Percentiles rank a stretch among this genome's conserved stretches.
Conservation (phyloP, 2,113 vertebrate genomes). For the Marmota monax region DNA sequence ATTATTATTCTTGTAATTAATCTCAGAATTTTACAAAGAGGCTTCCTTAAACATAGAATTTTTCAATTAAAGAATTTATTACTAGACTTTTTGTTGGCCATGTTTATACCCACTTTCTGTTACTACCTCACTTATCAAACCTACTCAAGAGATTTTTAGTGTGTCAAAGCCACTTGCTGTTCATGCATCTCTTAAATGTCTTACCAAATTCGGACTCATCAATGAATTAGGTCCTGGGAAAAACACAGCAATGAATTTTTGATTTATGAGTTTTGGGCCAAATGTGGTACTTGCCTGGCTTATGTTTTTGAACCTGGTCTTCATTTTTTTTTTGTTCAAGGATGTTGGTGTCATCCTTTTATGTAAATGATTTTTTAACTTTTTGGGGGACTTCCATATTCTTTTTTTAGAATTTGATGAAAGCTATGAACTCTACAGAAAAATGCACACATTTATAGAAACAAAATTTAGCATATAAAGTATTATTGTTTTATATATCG, state of each 20-base stretch:
- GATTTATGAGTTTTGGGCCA: neutral
- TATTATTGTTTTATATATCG: neutral
- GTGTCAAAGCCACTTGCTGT: neutral
- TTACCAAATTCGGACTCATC: neutral
- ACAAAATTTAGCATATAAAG: neutral
- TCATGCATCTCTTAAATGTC: neutral
- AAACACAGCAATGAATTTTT: neutral
- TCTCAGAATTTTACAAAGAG: neutral
- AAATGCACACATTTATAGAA: neutral
- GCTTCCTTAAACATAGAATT: neutral
- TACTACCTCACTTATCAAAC: neutral
- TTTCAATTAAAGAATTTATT: conserved; percentile 21
- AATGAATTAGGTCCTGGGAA: neutral
- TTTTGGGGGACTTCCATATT: neutral
- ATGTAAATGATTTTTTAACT: neutral
- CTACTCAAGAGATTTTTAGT: neutral
- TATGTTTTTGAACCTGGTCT: neutral
- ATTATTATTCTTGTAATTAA: neutral
- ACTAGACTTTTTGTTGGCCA: neutral
- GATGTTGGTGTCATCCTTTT: neutral
- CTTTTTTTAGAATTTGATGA: neutral
- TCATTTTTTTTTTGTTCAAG: conserved; percentile 7
- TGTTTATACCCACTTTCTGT: neutral
- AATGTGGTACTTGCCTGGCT: neutral
- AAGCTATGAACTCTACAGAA: neutral